Conservation (phyloP, 2,113 vertebrate genomes). For the Hemichromis elongatus region DNA sequence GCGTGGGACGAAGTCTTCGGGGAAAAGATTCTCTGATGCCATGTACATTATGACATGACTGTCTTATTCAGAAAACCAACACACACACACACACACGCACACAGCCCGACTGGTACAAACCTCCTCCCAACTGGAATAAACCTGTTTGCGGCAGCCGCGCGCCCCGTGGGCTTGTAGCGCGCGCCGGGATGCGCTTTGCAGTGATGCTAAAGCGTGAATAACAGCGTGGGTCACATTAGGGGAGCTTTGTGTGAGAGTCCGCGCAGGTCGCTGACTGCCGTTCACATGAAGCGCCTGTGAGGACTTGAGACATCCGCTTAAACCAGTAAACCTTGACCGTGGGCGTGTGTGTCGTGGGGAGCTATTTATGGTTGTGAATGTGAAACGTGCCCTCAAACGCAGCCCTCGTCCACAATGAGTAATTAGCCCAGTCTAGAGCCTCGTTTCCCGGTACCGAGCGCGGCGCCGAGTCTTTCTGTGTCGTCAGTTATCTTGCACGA, state of each 20-base stretch:
- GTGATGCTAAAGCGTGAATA: neutral
- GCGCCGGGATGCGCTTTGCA: neutral
- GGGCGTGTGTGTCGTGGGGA: neutral
- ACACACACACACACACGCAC: neutral
- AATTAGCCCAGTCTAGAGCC: neutral
- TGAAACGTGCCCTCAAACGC: neutral
- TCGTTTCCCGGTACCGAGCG: neutral
- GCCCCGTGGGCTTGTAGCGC: neutral
- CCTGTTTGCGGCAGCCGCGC: slow-evolving; percentile 31
- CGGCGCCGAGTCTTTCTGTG: neutral
- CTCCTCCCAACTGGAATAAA: slow-evolving; percentile 38
- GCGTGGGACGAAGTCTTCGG: neutral
- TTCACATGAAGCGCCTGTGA: neutral
- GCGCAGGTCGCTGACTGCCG: neutral
- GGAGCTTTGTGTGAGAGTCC: neutral
- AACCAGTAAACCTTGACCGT: neutral
- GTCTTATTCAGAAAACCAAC: neutral
- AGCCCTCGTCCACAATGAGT: neutral
- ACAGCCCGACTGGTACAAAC: neutral
- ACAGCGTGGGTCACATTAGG: accelerated
- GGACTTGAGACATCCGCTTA: neutral
- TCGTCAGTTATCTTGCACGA: neutral
- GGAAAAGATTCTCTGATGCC: neutral
- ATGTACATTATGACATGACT: neutral
- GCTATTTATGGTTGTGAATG: neutral